Conservation (phyloP, 2,113 vertebrate genomes). For the Phylloscopus trochilus region DNA sequence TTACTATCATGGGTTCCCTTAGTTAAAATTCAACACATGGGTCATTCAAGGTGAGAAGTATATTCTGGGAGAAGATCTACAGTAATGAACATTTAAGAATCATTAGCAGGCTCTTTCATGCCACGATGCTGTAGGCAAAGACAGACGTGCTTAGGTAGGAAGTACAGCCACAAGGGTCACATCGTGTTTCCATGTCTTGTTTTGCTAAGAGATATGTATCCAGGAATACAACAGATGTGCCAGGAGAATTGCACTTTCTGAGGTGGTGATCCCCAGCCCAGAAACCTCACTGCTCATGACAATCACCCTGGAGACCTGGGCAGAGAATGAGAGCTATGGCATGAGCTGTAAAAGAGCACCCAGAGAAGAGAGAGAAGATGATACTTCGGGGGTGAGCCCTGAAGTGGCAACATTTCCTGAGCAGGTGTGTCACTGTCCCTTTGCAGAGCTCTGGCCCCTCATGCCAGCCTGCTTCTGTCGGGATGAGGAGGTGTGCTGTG, state of each 20-base stretch:
- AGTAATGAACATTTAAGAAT: conserved; percentile 59
- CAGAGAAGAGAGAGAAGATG: neutral
- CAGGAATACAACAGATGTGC: neutral
- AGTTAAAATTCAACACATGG: conserved; percentile 61
- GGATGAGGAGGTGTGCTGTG: neutral
- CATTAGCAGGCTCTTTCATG: conserved; percentile 59
- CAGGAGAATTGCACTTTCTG: neutral
- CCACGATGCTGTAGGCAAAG: conserved; percentile 41
- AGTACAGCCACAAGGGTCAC: conserved; percentile 26
- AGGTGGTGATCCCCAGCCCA: neutral
- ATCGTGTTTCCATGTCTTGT: neutral
- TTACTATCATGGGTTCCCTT: conserved; percentile 47
- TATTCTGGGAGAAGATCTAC: conserved; percentile 48
- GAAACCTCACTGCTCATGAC: neutral
- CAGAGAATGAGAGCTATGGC: neutral
- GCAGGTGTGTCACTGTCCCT: neutral
- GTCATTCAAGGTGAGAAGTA: conserved; percentile 66
- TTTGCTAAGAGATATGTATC: conserved; percentile 2
- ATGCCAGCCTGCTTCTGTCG: accelerated
- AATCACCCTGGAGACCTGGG: neutral
- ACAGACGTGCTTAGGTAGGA: conserved; percentile 26
- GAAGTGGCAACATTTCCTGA: accelerated
- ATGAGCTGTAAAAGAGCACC: neutral
- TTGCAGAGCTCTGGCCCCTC: neutral
- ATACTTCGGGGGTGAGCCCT: accelerated